A percentile compares a stretch with the other conserved stretches of the same genome.
phyloP scores from a whole-genome alignment of 2,113 vertebrate genomes.

The Paradoxurus hermaphroditus region DNA sequence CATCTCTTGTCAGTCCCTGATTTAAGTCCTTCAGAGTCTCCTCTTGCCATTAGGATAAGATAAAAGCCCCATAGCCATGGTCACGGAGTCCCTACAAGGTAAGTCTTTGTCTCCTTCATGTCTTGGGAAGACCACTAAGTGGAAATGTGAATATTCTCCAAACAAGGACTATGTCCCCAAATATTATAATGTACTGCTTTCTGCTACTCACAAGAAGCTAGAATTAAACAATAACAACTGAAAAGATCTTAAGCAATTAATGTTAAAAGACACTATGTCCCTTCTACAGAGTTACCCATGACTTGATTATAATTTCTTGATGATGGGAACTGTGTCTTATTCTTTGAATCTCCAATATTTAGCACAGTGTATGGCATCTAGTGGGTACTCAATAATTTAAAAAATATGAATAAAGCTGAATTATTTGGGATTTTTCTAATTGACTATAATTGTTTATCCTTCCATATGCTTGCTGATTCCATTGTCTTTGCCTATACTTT shows the following conservation, averaged over 20 bases:
- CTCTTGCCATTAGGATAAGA: not conserved
- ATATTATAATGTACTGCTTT: not conserved
- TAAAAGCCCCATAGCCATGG: not conserved
- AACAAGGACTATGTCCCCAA: not conserved
- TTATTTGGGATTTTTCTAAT: not conserved
- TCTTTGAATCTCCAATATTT: not conserved
- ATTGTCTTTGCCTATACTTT: accelerated
- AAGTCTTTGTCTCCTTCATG: not conserved
- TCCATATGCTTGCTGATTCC: not conserved
- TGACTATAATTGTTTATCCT: not conserved
- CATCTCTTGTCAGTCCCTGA: not conserved
- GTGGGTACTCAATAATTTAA: not conserved
- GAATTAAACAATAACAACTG: not conserved
- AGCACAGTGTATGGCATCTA: not conserved
- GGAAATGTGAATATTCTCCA: not conserved
- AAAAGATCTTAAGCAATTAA: not conserved
- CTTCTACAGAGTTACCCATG: not conserved
- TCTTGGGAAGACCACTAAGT: not conserved
- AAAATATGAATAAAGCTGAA: not conserved
- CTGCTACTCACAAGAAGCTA: not conserved
- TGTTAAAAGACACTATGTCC: not conserved
- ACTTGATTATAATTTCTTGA: not conserved
- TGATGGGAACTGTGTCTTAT: not conserved
- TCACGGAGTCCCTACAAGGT: not conserved
- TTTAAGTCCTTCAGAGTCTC: not conserved